Base-by-base conservation (phyloP, 2,797 vertebrate genomes). In the Enteromius viviparus region DNA sequence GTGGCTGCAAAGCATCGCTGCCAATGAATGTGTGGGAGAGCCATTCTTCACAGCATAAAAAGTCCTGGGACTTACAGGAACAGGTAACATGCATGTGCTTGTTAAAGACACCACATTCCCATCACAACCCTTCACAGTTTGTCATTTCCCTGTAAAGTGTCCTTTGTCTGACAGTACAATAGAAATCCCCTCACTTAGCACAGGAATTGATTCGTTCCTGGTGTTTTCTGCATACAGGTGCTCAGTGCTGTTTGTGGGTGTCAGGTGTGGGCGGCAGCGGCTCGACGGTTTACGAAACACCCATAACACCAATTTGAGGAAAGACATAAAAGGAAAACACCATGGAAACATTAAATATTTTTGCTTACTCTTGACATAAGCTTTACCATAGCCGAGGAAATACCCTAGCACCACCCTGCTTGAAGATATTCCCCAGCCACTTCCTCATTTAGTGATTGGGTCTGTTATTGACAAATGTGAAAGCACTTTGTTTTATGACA, bases 31-130 rank as follows among this genome's bases (percentile, higher is more conserved):
- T 34, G 79, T 78, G 80, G 34, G 58, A 70, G 76, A 78, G 72
- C 32, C 49, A 60, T 32, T 75, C 42, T 49, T 62, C 47, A 47
- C 42, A 29, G 12, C 19, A 65, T 68, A 49, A 69, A 26, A 45
- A 60, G 53, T 21, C 37, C 14, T 49, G 51, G 55, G 34, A n/a
- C 69, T 51, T 79, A 29, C 69, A 53, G 71, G 29, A 76, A 69
- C 51, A 60, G 49, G 75, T 70, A 45, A 68, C 80, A 82, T 82
- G 80, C 60, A 58, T 19, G 74, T 65, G 45, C 81, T 83, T 77
- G 81, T 70, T 60, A 53, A n/a, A 55, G 47, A 83, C 60, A 42
- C 19, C 53, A 37, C 62, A 77, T 76, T 83, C 81, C 64, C 19
- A 77, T 76, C 72, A 69, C 32, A 64, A 66, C 58, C 21, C n/a